Percentiles rank a stretch among this genome's conserved stretches.
Conservation (phyloP, 2,113 vertebrate genomes). For the Anoplopoma fimbria region DNA sequence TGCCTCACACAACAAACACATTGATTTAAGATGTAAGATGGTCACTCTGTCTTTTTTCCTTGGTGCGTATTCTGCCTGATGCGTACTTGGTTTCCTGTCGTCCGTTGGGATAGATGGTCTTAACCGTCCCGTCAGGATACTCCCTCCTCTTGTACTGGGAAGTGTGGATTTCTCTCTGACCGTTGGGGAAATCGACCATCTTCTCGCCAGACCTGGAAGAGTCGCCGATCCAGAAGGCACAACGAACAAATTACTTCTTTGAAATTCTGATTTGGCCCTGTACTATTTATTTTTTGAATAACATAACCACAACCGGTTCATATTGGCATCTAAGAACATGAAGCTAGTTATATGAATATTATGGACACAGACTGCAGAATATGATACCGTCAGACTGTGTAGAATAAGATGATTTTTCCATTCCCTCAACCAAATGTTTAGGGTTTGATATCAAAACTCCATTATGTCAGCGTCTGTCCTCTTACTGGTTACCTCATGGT, state of each 20-base stretch:
- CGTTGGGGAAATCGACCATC: conserved; percentile 78
- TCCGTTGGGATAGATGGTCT: conserved; percentile 76
- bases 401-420: neutral
- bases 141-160: conserved; percentile 80
- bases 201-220: conserved; percentile 83
- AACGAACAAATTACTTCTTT: neutral
- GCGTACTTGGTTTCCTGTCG: conserved; percentile 76
- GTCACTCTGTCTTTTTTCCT: conserved; percentile 51
- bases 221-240: neutral
- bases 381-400: neutral
- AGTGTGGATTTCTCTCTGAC: conserved; percentile 83
- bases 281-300: neutral
- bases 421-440: no score
- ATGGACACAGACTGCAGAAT: neutral
- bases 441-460: neutral
- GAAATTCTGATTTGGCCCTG: neutral
- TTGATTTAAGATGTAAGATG: neutral
- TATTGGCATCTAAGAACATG: neutral
- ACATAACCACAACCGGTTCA: neutral
- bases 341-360: neutral
- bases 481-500: neutral
- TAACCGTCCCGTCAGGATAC: conserved; percentile 81
- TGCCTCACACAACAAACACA: neutral
- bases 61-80: conserved; percentile 70
- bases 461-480: neutral